A percentile compares a stretch with the other conserved stretches of the same genome.
phyloP scores from a whole-genome alignment of 2,797 vertebrate species.

The Tarsius wallacei region DNA sequence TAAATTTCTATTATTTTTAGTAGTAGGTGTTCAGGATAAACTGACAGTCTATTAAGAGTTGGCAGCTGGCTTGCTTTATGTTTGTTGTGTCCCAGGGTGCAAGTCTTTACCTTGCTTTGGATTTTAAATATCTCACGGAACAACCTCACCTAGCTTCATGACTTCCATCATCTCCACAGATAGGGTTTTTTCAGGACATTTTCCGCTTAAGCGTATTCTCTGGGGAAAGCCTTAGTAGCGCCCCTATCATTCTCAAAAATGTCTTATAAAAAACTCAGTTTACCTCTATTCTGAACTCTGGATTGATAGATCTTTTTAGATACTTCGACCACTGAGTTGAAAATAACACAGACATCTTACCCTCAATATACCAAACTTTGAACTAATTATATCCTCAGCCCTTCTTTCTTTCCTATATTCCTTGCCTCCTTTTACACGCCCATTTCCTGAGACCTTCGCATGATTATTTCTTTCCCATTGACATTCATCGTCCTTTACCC shows the following conservation, averaged over 20 bases:
- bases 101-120: background rate
- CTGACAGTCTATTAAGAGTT: background rate
- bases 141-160: background rate
- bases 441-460: background rate
- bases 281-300: background rate
- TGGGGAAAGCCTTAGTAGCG: background rate
- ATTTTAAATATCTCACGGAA: background rate
- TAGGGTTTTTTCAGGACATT: background rate
- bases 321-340: background rate
- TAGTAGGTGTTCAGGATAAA: background rate
- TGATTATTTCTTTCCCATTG: background rate
- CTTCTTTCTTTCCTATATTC: background rate
- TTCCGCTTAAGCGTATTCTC: background rate
- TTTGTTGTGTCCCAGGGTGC: background rate
- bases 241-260: background rate
- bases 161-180: background rate
- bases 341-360: background rate
- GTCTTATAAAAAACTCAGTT: background rate
- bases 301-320: background rate
- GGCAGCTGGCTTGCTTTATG: background rate
- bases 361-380: background rate
- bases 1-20: constrained; percentile 47
- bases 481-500: background rate
- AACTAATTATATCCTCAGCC: background rate
- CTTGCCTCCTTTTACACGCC: background rate